Conservation (phyloP, 2,113 vertebrate genomes). For the Narcine bancroftii region DNA sequence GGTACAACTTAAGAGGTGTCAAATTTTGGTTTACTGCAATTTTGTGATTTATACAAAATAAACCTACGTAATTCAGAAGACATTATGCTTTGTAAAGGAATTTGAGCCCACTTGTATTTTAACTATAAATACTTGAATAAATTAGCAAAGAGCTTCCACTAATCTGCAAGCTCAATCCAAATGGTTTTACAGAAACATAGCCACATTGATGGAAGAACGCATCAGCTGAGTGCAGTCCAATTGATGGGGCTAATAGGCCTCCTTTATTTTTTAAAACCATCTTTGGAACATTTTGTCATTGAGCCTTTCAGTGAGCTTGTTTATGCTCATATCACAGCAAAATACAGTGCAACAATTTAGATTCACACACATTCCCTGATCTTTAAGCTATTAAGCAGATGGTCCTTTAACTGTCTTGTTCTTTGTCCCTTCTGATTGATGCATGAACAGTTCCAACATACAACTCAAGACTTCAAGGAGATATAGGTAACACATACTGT, state of each 20-base stretch:
- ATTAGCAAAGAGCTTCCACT: not conserved
- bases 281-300: not conserved
- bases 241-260: not conserved
- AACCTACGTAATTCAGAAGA: too few relatives aligned
- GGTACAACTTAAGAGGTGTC: too few relatives aligned
- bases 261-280: not conserved
- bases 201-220: not conserved
- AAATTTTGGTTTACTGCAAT: too few relatives aligned
- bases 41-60: too few relatives aligned
- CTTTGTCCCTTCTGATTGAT: not conserved
- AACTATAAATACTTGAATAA: not conserved
- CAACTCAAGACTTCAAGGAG: not conserved
- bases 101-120: not conserved
- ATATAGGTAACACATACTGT: not conserved
- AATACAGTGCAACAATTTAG: not conserved
- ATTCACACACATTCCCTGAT: not conserved
- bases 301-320: not conserved
- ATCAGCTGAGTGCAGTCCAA: not conserved
- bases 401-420: not conserved
- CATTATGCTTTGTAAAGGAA: too few relatives aligned
- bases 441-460: not conserved
- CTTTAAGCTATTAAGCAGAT: not conserved
- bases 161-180: not conserved
- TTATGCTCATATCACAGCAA: not conserved
- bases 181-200: not conserved